phyloP scores from a whole-genome alignment of 2,888 invertebrate species.

The Apotomis capreana region DNA sequence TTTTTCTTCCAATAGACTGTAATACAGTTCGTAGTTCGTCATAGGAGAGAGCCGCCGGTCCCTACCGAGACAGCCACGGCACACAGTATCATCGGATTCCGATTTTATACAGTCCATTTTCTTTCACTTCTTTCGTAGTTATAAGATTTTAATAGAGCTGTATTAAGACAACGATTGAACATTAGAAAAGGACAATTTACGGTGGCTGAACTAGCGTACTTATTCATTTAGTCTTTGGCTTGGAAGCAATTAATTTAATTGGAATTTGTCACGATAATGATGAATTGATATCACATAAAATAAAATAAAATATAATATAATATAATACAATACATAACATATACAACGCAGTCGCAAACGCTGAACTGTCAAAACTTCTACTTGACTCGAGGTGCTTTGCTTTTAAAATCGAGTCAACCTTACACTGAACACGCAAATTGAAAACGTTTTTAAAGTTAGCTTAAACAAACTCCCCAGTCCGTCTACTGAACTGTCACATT shows the following conservation, averaged over 20 bases:
- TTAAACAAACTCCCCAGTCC: background rate
- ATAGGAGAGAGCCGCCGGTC: conserved; percentile 20
- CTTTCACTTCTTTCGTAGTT: background rate
- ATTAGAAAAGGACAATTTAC: background rate
- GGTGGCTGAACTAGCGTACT: background rate
- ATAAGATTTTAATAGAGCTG: background rate
- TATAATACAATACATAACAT: conserved; percentile 8
- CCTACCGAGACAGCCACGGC: conserved; percentile 31
- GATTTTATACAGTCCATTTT: conserved; percentile 23
- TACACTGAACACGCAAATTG: background rate
- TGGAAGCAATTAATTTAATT: background rate
- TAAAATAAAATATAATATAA: conserved; percentile 1
- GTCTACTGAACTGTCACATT: background rate
- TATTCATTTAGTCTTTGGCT: background rate
- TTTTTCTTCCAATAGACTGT: conserved; percentile 23
- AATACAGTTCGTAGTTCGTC: conserved; percentile 17
- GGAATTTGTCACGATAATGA: conserved; percentile 9
- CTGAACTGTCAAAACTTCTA: background rate
- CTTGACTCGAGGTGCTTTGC: background rate
- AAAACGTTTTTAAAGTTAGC: background rate
- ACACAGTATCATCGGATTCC: conserved; percentile 13
- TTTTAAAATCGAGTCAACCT: background rate
- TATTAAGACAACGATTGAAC: background rate
- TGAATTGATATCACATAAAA: background rate
- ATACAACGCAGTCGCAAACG: background rate